Conservation (phyloP, 2,888 invertebrate species). For the Schizotus pectinicornis region DNA sequence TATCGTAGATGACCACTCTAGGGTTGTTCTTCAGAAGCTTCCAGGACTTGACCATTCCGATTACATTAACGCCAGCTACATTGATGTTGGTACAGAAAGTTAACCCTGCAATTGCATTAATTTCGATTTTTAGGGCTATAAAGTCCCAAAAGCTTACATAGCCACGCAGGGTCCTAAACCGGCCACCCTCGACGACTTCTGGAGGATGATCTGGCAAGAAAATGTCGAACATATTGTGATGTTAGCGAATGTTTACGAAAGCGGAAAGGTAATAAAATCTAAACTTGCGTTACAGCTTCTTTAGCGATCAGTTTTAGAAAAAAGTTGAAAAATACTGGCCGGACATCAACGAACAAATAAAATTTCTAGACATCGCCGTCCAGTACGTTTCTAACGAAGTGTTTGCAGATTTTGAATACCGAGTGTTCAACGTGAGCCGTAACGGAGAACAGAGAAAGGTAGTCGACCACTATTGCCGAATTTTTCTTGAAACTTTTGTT, state of each 20-base stretch:
- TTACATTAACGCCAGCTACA: conserved; percentile 63
- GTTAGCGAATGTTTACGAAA: conserved; percentile 60
- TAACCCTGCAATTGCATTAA: background rate
- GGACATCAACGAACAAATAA: conserved; percentile 53
- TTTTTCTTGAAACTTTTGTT: conserved; percentile 7
- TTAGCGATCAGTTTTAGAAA: conserved; percentile 45
- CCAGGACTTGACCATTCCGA: conserved; percentile 56
- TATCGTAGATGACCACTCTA: conserved; percentile 59
- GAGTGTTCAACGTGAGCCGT: conserved; percentile 48
- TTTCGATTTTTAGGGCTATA: conserved; percentile 47
- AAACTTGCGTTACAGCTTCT: conserved; percentile 1
- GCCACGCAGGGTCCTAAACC: conserved; percentile 55
- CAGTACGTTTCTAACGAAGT: conserved; percentile 47
- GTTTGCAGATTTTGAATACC: conserved; percentile 54
- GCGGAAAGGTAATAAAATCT: conserved; percentile 53
- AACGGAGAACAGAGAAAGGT: conserved; percentile 49
- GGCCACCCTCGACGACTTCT: conserved; percentile 52
- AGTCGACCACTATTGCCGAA: conserved; percentile 11
- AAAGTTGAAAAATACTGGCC: conserved; percentile 64
- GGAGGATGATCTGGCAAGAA: conserved; percentile 61
- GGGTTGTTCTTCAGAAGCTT: conserved; percentile 57
- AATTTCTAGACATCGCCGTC: conserved; percentile 52
- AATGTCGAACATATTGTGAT: conserved; percentile 60
- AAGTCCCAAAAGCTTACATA: conserved; percentile 49
- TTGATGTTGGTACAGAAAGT: conserved; percentile 52